These are phyloP conservation scores for Gymnarchus niloticus DNA, from an alignment of 2,113 vertebrate species.

Conservation along the genomic window DNA sequence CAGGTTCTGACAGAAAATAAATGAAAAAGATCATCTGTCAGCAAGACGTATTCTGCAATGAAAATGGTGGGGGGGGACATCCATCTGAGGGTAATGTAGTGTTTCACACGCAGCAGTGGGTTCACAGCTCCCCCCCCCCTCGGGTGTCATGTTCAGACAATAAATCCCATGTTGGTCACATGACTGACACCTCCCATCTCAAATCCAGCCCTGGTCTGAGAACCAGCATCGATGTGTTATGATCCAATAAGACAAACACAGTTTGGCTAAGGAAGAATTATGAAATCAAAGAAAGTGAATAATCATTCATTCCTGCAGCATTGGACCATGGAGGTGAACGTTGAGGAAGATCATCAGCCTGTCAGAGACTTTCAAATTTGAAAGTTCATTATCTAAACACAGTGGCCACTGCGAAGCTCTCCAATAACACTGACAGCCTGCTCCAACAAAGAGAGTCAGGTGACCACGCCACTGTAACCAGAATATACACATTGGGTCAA, in stretches of 20 bases:
- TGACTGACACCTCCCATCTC: not conserved
- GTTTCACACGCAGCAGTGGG: not conserved
- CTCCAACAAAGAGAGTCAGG: not conserved
- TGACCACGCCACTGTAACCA: not conserved
- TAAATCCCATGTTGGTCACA: not conserved
- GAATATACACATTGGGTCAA: not conserved
- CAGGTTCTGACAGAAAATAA: not conserved
- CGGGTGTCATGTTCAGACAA: not conserved
- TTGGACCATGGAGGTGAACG: not conserved
- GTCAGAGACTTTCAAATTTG: no score
- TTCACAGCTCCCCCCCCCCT: not conserved
- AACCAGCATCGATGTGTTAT: not conserved
- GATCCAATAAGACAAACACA: not conserved
- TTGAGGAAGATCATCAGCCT: no score
- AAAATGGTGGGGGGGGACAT: not conserved
- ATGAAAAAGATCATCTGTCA: not conserved
- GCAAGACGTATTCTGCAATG: not conserved
- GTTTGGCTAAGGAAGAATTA: not conserved
- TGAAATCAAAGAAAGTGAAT: not conserved
- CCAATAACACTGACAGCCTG: not conserved
- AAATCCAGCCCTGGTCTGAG: not conserved
- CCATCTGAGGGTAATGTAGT: not conserved
- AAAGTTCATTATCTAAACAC: not conserved
- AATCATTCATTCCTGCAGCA: not conserved
- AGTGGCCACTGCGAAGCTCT: not conserved